phyloP scores from a whole-genome alignment of 2,113 vertebrate genomes.

The Octodon degus region DNA sequence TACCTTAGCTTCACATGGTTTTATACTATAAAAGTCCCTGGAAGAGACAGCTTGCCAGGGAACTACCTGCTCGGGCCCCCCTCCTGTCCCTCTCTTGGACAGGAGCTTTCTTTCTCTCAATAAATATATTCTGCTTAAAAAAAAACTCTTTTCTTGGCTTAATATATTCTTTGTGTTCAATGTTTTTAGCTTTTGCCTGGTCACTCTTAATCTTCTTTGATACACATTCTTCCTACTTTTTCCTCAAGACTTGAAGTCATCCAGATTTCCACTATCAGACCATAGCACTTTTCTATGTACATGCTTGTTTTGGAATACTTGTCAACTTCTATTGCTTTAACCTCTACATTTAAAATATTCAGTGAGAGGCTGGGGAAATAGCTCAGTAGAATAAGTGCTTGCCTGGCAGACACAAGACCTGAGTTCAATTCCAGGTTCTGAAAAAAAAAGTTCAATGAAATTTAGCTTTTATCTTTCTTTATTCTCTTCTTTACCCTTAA shows the following conservation, averaged over 20 bases:
- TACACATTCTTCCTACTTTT: neutral
- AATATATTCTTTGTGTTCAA: neutral
- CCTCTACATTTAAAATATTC: neutral
- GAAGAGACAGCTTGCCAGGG: too few relatives aligned
- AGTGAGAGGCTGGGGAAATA: neutral
- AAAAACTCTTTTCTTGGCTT: neutral
- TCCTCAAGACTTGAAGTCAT: neutral
- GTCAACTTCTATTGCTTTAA: neutral
- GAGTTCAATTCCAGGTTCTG: too few relatives aligned
- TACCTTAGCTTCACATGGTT: too few relatives aligned
- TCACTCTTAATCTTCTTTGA: neutral
- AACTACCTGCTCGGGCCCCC: too few relatives aligned
- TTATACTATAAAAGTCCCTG: too few relatives aligned
- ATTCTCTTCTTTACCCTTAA: neutral
- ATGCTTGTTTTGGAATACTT: neutral
- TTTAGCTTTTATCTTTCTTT: neutral
- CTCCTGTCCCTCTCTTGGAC: too few relatives aligned
- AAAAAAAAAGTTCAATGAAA: neutral
- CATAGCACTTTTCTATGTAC: neutral
- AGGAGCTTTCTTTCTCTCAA: too few relatives aligned
- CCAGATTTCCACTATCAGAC: neutral
- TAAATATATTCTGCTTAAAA: too few relatives aligned
- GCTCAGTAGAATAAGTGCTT: too few relatives aligned
- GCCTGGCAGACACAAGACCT: too few relatives aligned
- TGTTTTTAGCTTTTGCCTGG: neutral